These are phyloP conservation scores for Calyptomena viridis DNA, from an alignment of 2,113 vertebrate genomes.

Conservation along the genomic window DNA sequence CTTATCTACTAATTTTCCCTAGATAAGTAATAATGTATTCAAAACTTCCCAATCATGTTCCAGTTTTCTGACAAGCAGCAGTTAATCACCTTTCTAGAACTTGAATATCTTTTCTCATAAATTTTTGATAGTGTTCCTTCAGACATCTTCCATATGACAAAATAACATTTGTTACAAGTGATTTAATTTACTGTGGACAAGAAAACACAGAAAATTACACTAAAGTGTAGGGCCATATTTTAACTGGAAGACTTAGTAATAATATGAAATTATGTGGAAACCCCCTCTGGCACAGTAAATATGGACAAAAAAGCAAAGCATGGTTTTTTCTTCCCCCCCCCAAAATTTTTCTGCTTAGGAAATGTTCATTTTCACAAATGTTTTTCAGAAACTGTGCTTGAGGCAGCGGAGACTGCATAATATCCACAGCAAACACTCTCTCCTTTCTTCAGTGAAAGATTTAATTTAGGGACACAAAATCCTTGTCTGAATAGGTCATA, in stretches of 20 bases:
- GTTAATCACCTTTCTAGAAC: neutral
- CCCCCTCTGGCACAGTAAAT: neutral
- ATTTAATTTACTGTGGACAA: neutral
- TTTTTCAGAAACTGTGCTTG: neutral
- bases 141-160: neutral
- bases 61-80: neutral
- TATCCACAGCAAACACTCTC: neutral
- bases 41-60: neutral
- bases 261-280: neutral
- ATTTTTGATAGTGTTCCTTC: neutral
- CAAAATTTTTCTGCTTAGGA: neutral
- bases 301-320: neutral
- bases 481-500: neutral
- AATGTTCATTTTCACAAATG: neutral
- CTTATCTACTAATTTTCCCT: neutral
- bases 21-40: neutral
- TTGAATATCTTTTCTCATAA: neutral
- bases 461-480: neutral
- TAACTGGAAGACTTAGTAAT: neutral
- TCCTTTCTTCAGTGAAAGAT: neutral
- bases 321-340: rapidly evolving
- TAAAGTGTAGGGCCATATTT: neutral
- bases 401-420: neutral
- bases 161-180: neutral
- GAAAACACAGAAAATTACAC: neutral